Conservation (phyloP, 1,140 invertebrate genomes). For the Micrasema minimum region DNA sequence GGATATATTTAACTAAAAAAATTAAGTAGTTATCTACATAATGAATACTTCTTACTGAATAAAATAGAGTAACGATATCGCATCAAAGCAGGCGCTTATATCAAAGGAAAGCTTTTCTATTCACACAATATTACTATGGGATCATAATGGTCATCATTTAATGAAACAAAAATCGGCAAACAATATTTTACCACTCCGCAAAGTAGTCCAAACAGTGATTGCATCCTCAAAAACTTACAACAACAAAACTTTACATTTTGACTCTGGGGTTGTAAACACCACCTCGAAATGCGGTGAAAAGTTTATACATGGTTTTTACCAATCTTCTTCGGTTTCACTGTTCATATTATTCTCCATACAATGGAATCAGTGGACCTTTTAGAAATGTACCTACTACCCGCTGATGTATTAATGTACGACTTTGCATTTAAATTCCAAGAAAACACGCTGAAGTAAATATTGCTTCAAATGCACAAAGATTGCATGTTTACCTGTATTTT, state of each 20-base stretch:
- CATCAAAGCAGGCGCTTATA: slow-evolving; percentile 37
- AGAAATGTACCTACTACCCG: slow-evolving; percentile 4
- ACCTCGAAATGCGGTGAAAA: no score
- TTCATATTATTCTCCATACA: slow-evolving; percentile 30
- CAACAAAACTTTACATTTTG: neutral
- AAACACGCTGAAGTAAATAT: neutral
- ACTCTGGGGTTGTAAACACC: no score
- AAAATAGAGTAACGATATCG: slow-evolving; percentile 26
- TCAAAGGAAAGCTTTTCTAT: slow-evolving; percentile 43
- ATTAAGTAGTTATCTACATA: no score
- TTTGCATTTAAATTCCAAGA: neutral
- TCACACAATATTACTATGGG: slow-evolving; percentile 9
- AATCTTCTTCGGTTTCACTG: slow-evolving; percentile 50
- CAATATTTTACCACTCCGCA: neutral
- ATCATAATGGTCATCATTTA: slow-evolving; percentile 3
- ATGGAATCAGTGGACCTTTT: slow-evolving; percentile 41
- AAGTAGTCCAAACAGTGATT: neutral
- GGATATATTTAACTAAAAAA: no score
- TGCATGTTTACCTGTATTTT: neutral
- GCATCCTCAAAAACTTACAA: neutral
- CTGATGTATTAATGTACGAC: slow-evolving; percentile 34
- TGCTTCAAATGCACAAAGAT: neutral
- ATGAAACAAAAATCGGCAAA: neutral
- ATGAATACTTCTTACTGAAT: no score
- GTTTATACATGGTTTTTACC: neutral